Evolutionary conservation across 2,797 vertebrate species (phyloP).

Genomic region (Gymnothorax reevesii): DNA sequence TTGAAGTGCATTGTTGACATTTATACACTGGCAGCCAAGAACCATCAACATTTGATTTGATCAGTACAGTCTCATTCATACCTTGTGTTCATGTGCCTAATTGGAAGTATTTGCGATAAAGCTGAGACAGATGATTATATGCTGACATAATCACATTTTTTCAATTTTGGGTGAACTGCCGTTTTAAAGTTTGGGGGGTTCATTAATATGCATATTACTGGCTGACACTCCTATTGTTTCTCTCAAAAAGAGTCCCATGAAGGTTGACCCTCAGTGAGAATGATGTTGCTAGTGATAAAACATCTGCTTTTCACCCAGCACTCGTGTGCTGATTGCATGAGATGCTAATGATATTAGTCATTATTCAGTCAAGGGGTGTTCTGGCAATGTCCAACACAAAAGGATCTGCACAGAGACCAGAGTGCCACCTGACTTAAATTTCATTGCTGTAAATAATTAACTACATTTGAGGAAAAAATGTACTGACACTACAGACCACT

Average conservation of each 20-base stretch:
- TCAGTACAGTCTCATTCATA: background rate
- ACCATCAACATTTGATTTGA: background rate
- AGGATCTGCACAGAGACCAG: conserved; percentile 26
- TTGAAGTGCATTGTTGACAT: no score
- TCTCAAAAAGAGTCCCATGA: conserved; percentile 17
- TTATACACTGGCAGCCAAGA: no score
- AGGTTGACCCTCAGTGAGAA: conserved; percentile 45
- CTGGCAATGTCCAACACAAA: background rate
- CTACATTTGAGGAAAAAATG: background rate
- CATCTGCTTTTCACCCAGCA: conserved; percentile 49
- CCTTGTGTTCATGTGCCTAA: background rate
- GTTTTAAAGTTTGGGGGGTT: background rate
- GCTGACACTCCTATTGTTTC: background rate
- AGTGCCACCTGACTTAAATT: conserved; percentile 38
- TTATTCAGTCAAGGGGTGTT: conserved; percentile 38
- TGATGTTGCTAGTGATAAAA: conserved; percentile 39
- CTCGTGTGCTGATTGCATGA: conserved; percentile 28
- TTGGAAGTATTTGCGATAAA: no score
- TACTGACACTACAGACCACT: background rate
- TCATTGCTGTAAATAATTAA: conserved; percentile 38
- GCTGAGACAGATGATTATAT: no score
- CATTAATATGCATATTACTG: background rate
- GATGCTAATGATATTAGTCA: conserved; percentile 47
- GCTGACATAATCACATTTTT: no score
- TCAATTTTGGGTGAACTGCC: no score